A percentile compares a stretch with the other conserved stretches of the same genome.
Evolutionary conservation across 2,797 vertebrate species (phyloP).

Genomic region (Sebastes cheni): DNA sequence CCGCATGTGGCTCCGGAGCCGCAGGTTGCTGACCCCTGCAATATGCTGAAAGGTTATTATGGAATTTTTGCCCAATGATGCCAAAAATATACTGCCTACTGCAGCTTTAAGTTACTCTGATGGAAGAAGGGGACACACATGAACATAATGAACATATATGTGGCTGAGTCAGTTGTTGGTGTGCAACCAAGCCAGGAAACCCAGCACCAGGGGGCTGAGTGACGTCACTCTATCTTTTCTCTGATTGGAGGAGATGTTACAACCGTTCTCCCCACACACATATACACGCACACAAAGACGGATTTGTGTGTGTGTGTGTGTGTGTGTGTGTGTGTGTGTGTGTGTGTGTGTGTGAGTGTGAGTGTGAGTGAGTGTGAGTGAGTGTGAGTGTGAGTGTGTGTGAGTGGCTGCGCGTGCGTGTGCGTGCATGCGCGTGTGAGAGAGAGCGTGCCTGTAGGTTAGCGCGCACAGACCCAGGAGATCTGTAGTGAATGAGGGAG

Average conservation of each 20-base stretch:
- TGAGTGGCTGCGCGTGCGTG: background rate
- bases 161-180: too few relatives aligned
- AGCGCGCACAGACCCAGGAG: conserved; percentile 7
- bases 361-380: background rate
- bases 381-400: background rate
- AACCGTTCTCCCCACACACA: background rate
- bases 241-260: background rate
- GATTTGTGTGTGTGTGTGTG: background rate
- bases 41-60: too few relatives aligned
- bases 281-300: background rate
- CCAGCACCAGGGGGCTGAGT: background rate
- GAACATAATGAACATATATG: too few relatives aligned
- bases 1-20: too few relatives aligned
- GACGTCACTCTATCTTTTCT: background rate
- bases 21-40: too few relatives aligned
- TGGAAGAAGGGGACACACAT: too few relatives aligned
- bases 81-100: too few relatives aligned
- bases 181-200: background rate
- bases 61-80: too few relatives aligned
- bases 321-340: background rate
- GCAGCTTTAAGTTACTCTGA: too few relatives aligned
- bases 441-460: background rate
- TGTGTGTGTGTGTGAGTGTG: background rate
- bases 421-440: background rate
- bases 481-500: conserved; percentile 14